Conservation (phyloP, 2,797 vertebrate species). For the Sandelia bainsii region DNA sequence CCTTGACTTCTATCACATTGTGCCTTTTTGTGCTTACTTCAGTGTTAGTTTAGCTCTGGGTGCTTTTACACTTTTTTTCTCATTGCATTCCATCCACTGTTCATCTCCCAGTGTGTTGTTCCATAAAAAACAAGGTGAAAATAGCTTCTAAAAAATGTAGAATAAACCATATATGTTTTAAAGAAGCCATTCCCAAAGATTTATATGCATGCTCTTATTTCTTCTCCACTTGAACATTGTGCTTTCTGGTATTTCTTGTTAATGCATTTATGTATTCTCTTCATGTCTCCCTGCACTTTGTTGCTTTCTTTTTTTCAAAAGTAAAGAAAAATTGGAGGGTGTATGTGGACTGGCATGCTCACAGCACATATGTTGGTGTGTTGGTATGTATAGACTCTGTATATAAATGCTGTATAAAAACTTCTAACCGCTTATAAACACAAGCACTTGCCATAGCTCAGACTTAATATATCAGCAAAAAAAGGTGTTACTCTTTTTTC, state of each 20-base stretch:
- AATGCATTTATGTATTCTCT: conserved; percentile 67
- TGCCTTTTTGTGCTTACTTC: conserved; percentile 76
- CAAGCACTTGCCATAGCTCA: conserved; percentile 84
- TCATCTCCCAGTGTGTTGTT: conserved; percentile 57
- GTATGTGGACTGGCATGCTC: conserved; percentile 64
- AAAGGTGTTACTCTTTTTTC: conserved; percentile 76
- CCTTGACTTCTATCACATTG: conserved; percentile 69
- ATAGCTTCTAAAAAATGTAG: conserved; percentile 78
- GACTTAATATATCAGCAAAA: conserved; percentile 86
- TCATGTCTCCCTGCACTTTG: conserved; percentile 49
- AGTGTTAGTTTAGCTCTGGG: conserved; percentile 55
- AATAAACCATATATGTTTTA: conserved; percentile 83
- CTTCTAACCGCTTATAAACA: conserved; percentile 85
- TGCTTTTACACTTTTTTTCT: conserved; percentile 42
- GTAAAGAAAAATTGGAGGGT: conserved; percentile 67
- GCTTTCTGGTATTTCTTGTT: conserved; percentile 73
- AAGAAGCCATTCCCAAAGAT: conserved; percentile 81
- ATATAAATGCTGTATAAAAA: conserved; percentile 90
- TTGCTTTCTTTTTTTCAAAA: conserved; percentile 42
- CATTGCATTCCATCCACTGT: conserved; percentile 56
- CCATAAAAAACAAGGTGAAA: conserved; percentile 69
- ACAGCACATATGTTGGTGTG: conserved; percentile 78
- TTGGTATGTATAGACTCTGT: conserved; percentile 89
- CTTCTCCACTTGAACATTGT: conserved; percentile 69
- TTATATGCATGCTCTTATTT: conserved; percentile 83